Evolutionary conservation across 2,888 invertebrate species (phyloP), one percentile per base, ranked within the genome.

Genomic region (Neocrepidodera transversa): DNA sequence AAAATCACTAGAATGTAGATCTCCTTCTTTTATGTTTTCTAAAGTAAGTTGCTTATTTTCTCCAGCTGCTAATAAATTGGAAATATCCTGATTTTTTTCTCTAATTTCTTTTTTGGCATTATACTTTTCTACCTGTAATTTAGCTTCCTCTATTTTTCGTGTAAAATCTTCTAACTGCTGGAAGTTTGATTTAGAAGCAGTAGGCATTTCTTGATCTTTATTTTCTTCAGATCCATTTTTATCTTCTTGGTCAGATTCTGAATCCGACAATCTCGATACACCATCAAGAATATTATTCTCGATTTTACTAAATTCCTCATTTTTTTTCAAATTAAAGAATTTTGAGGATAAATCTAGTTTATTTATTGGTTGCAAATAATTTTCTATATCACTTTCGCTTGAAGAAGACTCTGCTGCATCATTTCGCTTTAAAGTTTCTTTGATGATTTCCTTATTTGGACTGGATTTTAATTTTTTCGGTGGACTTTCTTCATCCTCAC

Each of bases 61-160:
- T 58, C 89, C 89, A 70, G 85, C 80, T 60, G 87, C 87, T 62
- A 91, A 78, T 56, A 91, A 76, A 71, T 87, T 84, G 49, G 82
- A 82, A 13, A 90, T 85, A 80, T 88, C 83, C 59, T 80, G 76
- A 20, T 74, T 74, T 40, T 74, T 71, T 58, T 70, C 59, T 47
- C 61, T 20, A 18, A 59, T 60, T 57, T 70, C 64, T 45, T 71
- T 72, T 32, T 67, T 75, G 1, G 75, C 73, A 58, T 78, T 77
- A 67, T 86, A 86, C 48, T 79, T 81, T 63, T 83, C 80, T 20
- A 86, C 74, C 32, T 82, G 81, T 55, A 82, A 81, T 74, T 85
- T 86, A 7, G 86, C 84, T 71, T 85, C 83, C 73, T 87, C 87
- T 60, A 89, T 74, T 76, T 83, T 83, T 45, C 80, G 81, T 63